Percentiles rank a stretch among this genome's conserved stretches.
These are phyloP conservation scores for Pammene fasciana DNA, from an alignment of 2,888 invertebrate genomes.

Conservation along the genomic window DNA sequence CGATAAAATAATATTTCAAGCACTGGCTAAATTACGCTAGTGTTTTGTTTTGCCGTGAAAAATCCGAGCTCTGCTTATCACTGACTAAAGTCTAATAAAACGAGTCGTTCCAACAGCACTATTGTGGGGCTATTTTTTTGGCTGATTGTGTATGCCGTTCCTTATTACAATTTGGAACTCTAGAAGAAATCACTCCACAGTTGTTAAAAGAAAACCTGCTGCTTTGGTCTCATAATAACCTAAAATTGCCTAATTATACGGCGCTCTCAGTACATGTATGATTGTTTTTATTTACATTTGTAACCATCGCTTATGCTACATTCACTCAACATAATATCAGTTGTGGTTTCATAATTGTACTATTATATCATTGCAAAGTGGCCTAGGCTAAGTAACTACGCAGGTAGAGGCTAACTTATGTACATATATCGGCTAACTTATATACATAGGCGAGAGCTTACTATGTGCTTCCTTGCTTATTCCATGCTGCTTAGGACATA, in stretches of 20 bases:
- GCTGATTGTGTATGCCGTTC: no score
- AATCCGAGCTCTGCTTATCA: no score
- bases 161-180: background rate
- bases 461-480: conserved; percentile 60
- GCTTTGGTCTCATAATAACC: background rate
- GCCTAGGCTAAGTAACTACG: conserved; percentile 1
- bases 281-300: background rate
- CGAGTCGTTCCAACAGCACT: no score
- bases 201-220: background rate
- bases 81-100: no score
- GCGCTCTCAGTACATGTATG: background rate
- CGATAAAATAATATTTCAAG: no score
- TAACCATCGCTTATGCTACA: conserved; percentile 6
- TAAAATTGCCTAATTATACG: background rate
- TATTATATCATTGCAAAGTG: conserved; percentile 4
- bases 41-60: no score
- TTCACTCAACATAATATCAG: background rate
- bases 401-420: conserved; percentile 10
- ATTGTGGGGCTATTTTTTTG: no score
- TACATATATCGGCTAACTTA: conserved; percentile 23
- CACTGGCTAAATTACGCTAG: no score
- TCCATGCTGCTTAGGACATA: conserved; percentile 77
- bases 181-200: background rate
- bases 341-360: background rate
- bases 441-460: conserved; percentile 32